Percentiles rank a stretch among this genome's conserved stretches.
Conservation (phyloP, 2,113 vertebrate genomes). For the Serinus canaria region DNA sequence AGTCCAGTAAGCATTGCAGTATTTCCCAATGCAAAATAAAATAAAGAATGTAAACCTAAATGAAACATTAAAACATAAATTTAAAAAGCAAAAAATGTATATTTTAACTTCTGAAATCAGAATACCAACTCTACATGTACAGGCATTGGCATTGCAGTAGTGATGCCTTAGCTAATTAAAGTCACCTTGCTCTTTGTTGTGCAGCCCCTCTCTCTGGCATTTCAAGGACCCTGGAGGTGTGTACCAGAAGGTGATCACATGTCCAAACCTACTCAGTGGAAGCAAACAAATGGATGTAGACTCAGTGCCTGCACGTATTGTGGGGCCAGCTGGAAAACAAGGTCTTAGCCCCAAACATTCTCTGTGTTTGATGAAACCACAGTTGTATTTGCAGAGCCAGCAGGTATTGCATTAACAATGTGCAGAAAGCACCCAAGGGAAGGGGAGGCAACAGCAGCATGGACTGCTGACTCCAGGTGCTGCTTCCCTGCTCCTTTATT, state of each 20-base stretch:
- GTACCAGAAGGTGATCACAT: neutral
- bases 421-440: neutral
- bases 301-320: neutral
- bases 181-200: neutral
- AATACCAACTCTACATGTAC: neutral
- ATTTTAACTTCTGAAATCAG: neutral
- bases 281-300: fast-evolving
- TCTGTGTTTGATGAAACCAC: neutral
- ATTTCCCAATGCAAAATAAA: neutral
- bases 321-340: neutral
- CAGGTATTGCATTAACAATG: neutral
- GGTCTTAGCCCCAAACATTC: neutral
- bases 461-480: neutral
- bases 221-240: neutral
- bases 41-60: neutral
- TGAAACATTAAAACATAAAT: neutral
- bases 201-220: neutral
- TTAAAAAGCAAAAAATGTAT: neutral
- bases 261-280: neutral
- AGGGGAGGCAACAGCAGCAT: neutral
- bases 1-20: neutral
- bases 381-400: neutral
- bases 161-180: neutral
- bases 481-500: neutral
- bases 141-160: neutral